phyloP scores from a whole-genome alignment of 1,140 invertebrate species.

The Teleogryllus occipitalis region DNA sequence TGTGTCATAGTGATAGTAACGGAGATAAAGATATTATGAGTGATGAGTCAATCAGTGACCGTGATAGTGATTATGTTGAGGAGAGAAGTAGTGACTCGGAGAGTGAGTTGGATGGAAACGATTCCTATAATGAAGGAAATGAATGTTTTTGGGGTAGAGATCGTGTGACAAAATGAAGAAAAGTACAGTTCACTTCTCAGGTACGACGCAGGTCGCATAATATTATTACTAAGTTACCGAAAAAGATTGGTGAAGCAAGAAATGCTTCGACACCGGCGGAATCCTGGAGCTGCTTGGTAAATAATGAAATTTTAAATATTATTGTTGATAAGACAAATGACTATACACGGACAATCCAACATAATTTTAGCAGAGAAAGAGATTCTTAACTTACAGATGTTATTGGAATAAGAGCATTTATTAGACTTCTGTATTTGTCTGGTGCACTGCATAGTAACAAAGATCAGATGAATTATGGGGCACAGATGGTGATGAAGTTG shows the following conservation, averaged over 20 bases:
- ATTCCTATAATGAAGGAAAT: too few species aligned
- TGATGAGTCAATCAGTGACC: too few species aligned
- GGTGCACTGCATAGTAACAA: slow-evolving; percentile 39
- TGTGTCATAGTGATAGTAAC: too few species aligned
- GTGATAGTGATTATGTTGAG: too few species aligned
- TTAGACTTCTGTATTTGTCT: slow-evolving; percentile 42
- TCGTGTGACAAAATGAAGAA: too few species aligned
- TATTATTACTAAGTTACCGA: too few species aligned
- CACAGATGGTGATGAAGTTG: slow-evolving; percentile 36
- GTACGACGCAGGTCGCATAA: too few species aligned
- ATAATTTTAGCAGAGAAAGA: slow-evolving; percentile 21
- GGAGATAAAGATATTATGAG: too few species aligned
- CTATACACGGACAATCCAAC: slow-evolving; percentile 15
- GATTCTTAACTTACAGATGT: slow-evolving; percentile 31
- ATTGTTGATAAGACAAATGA: slow-evolving; percentile 28
- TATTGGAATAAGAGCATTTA: slow-evolving; percentile 40
- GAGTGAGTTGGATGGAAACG: too few species aligned
- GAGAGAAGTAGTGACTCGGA: too few species aligned
- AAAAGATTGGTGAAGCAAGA: background rate
- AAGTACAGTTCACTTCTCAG: too few species aligned
- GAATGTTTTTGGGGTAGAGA: too few species aligned
- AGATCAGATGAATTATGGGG: slow-evolving; percentile 40
- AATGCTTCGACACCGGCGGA: slow-evolving; percentile 30
- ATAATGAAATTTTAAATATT: slow-evolving; percentile 26
- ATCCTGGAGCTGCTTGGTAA: slow-evolving; percentile 23